phyloP scores from a whole-genome alignment of 1,140 invertebrate genomes.

The Chironomus striatipennis region DNA sequence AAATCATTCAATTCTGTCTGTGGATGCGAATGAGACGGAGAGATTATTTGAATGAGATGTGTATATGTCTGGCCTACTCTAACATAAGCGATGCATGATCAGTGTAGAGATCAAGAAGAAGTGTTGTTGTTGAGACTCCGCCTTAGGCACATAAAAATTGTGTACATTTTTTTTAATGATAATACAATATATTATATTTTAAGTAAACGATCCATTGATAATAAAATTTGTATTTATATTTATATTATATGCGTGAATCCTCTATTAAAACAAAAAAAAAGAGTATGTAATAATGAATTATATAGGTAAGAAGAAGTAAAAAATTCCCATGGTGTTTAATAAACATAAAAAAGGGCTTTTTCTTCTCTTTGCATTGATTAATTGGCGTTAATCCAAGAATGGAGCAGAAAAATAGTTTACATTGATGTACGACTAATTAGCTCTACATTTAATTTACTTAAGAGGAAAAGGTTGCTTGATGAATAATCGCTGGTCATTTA shows the following conservation, averaged over 20 bases:
- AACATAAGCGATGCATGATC: background rate
- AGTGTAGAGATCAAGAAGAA: background rate
- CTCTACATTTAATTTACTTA: conserved; percentile 16
- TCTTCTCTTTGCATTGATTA: background rate
- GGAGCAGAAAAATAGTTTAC: conserved; percentile 14
- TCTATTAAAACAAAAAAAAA: background rate
- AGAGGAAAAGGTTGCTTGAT: conserved; percentile 4
- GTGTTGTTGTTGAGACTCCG: background rate
- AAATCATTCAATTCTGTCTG: background rate
- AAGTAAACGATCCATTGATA: conserved; percentile 13
- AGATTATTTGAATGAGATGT: background rate
- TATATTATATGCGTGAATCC: conserved; percentile 4
- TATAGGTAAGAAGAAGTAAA: background rate
- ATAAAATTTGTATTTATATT: background rate
- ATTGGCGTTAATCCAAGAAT: conserved; percentile 13
- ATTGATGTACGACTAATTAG: conserved; percentile 6
- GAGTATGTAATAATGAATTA: background rate
- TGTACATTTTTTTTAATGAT: background rate
- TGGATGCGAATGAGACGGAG: background rate
- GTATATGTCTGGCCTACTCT: background rate
- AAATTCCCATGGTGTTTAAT: conserved; percentile 4
- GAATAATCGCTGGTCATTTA: conserved; percentile 16
- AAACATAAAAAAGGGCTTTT: background rate
- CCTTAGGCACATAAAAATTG: background rate
- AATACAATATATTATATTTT: background rate